Base-by-base conservation (phyloP, 37 sponge, comb jelly and placozoan genomes). In the Beroe ovata region DNA sequence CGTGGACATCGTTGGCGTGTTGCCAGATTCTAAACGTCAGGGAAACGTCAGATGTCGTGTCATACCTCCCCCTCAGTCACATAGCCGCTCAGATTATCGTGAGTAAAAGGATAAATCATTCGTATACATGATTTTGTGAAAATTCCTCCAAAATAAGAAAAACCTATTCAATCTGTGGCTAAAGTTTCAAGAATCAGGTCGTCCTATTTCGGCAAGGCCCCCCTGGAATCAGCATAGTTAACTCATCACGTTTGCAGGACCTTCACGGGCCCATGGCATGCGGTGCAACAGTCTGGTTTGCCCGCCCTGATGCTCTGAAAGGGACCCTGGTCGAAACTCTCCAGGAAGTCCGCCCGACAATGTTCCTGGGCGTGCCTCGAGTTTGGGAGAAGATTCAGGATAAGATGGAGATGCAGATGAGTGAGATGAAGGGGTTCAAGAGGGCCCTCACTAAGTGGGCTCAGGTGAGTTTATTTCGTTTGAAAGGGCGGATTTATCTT, bases 381-480 rank as follows among this genome's bases (percentile, higher is more conserved):
- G 98, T 97, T 2, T 97, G 98, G 98, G 98, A 97, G 89, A 97
- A 97, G 90, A 90, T 97, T 35, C 93, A 91, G 60, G 96, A 94
- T 18, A 90, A 77, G 30, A 38, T 97, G 23, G 91, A 95, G 59
- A 18, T 25, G 38, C 64, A 91, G 64, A 33, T 93, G 0, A 64
- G 41, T 18, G 91, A 90, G 29, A 88, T 60, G 39, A 42, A 36
- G 59, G 90, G 90, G 29, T 60, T 92, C 59, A 71, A 92, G 88
- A 39, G 64, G 59, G 54, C 88, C 22, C 47, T 71, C 37, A 30
- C 60, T 14, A 90, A 88, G 32, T 92, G 90, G 90, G 89, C 90
- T 33, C 47, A 89, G 64, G 89, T 60, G 22, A 6, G 69, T 4
- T 60, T 25, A 42, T 21, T 33, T 72, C 88, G 29, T 60, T 92